Conservation (phyloP, 1,140 invertebrate species). For the Zaprionus ghesquierei region DNA sequence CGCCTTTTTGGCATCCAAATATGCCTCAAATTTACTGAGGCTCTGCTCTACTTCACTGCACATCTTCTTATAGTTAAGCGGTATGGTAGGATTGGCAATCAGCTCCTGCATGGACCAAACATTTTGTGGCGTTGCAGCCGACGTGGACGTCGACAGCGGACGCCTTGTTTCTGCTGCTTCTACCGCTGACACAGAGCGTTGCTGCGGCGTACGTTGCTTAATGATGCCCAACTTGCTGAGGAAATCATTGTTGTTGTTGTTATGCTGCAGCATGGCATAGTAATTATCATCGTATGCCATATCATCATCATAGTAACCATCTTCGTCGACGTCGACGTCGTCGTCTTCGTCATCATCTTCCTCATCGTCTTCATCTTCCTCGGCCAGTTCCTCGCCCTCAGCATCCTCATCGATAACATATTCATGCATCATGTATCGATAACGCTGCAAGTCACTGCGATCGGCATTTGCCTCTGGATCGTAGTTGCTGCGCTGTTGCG, state of each 20-base stretch:
- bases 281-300: slow-evolving; percentile 38
- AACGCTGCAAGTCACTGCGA: slow-evolving; percentile 63
- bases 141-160: not conserved
- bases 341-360: slow-evolving; percentile 55
- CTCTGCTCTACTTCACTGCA: slow-evolving; percentile 78
- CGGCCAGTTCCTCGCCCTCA: slow-evolving; percentile 60
- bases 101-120: slow-evolving; percentile 80
- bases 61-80: slow-evolving; percentile 81
- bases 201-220: slow-evolving; percentile 26
- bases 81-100: slow-evolving; percentile 73
- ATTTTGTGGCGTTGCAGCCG: slow-evolving; percentile 52
- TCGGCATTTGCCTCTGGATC: slow-evolving; percentile 76
- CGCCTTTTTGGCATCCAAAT: slow-evolving; percentile 67
- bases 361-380: slow-evolving; percentile 52
- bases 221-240: slow-evolving; percentile 60
- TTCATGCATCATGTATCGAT: slow-evolving; percentile 64
- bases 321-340: slow-evolving; percentile 37
- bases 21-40: slow-evolving; percentile 71
- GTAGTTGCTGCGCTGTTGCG: slow-evolving; percentile 44
- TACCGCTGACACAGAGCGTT: slow-evolving; percentile 20
- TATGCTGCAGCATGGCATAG: slow-evolving; percentile 22
- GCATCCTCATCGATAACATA: slow-evolving; percentile 70
- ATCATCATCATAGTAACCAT: slow-evolving; percentile 31
- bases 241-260: slow-evolving; percentile 35
- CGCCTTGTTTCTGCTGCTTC: not conserved